Evolutionary conservation across 35 echinoderm and acorn worm species (phyloP), one percentile per base, ranked within the genome.

Genomic region (Holothuria glaberrima): DNA sequence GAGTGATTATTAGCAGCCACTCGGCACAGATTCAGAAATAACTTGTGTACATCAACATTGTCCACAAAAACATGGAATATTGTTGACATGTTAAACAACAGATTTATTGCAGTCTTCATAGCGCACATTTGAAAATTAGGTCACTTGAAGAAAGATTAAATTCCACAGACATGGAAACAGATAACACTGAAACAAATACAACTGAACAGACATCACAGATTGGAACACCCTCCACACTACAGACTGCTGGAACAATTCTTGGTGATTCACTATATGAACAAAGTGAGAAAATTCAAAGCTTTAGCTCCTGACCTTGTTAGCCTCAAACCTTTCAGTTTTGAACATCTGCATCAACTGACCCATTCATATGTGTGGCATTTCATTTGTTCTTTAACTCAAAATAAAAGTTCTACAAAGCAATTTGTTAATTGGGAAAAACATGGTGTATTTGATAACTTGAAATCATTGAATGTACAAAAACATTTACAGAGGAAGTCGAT

Each of bases 171-270:
- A 54, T 54, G 50, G 50, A 54, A 54, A 54, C 50, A 54, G 16
- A 5, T 17, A 54, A 41, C 7, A 41, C 9, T 12, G 0, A 54
- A 14, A 54, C 50, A 54, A 14, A 54, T 17, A 54, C 50, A 14
- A 54, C 50, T 17, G 10, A 54, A 54, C 50, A 54, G 5, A 54
- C 19, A 69, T 69, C 14, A 69, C 66, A 69, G 10, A 33, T 12
- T 25, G 66, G 19, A 69, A 69, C 66, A 69, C 25, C 5, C 66
- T 69, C 66, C 31, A 33, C 21, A 69, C 63, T 69, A 69, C 66
- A 69, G 25, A 24, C 66, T 69, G 66, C 66, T 69, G 66, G 66
- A 69, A 33, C 31, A 69, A 69, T 69, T 25, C 66, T 69, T 21
- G 31, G 66, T 29, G 66, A 69, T 33, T 69, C 66, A 69, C 24